These are phyloP conservation scores for Ancistrus triradiatus DNA, from an alignment of 2,113 vertebrate species.

Conservation along the genomic window DNA sequence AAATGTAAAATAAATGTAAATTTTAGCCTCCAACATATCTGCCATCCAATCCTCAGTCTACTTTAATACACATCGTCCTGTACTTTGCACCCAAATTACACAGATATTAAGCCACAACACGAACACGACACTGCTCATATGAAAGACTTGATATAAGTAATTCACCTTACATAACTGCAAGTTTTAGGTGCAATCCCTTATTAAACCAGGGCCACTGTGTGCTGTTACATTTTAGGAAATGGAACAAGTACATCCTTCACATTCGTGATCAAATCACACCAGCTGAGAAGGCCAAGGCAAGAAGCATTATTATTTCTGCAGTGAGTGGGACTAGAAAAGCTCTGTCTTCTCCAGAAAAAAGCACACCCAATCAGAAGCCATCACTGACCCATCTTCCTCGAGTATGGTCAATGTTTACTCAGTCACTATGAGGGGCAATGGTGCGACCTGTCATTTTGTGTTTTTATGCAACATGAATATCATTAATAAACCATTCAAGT, in stretches of 20 bases:
- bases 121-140: too few relatives aligned
- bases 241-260: not conserved
- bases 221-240: slow-evolving; percentile 12
- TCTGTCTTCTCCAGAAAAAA: slow-evolving; percentile 3
- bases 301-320: slow-evolving; percentile 2
- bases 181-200: too few relatives aligned
- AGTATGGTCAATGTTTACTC: not conserved
- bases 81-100: too few relatives aligned
- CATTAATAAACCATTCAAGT: too few relatives aligned
- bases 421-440: not conserved
- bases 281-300: slow-evolving; percentile 19
- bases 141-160: too few relatives aligned
- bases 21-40: too few relatives aligned
- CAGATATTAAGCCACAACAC: too few relatives aligned
- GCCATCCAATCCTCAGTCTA: too few relatives aligned
- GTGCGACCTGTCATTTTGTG: not conserved
- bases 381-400: slow-evolving; percentile 32
- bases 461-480: too few relatives aligned
- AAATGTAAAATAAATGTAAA: too few relatives aligned
- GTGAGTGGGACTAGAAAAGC: slow-evolving; percentile 19
- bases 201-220: not conserved
- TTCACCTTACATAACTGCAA: too few relatives aligned
- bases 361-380: slow-evolving; percentile 18
- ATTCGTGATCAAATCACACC: slow-evolving; percentile 25
- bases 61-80: too few relatives aligned